Evolutionary conservation across 2,797 vertebrate genomes (phyloP).

Genomic region (Rhinoraja longicauda): DNA sequence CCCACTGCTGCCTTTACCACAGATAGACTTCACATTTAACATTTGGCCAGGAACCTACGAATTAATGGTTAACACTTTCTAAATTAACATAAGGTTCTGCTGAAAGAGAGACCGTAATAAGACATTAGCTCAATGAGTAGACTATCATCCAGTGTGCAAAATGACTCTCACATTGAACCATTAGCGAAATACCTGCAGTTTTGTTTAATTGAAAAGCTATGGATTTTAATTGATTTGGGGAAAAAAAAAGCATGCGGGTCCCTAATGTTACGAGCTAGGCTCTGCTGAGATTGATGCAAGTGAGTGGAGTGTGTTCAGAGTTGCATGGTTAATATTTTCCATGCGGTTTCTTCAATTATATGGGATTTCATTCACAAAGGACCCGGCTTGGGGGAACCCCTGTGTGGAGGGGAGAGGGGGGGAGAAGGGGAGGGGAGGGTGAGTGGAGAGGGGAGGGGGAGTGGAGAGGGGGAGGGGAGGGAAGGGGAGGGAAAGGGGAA

Average conservation of each 20-base stretch:
- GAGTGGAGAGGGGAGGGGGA: no score
- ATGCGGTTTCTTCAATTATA: background rate
- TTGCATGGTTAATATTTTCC: background rate
- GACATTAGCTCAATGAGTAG: slow-evolving; percentile 16
- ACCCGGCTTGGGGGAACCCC: no score
- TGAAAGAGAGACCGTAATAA: slow-evolving; percentile 10
- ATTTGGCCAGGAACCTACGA: slow-evolving; percentile 19
- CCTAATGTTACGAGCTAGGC: background rate
- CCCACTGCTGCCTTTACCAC: background rate
- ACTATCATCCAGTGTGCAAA: slow-evolving; percentile 25
- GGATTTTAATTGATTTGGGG: slow-evolving; percentile 35
- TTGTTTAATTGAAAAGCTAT: slow-evolving; percentile 32
- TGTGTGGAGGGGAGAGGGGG: no score
- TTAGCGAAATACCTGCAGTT: slow-evolving; percentile 34
- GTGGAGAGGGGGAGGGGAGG: no score
- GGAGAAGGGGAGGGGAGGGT: no score
- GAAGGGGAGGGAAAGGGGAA: no score
- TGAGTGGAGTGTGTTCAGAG: background rate
- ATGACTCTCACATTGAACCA: slow-evolving; percentile 30
- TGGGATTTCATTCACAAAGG: background rate
- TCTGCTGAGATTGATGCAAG: background rate
- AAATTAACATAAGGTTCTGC: slow-evolving; percentile 10
- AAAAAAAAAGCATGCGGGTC: background rate
- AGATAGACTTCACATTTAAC: background rate
- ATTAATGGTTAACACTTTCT: slow-evolving; percentile 27